These are phyloP conservation scores for Ormyrus rosae DNA, from an alignment of 2,888 invertebrate species.

Conservation along the genomic window DNA sequence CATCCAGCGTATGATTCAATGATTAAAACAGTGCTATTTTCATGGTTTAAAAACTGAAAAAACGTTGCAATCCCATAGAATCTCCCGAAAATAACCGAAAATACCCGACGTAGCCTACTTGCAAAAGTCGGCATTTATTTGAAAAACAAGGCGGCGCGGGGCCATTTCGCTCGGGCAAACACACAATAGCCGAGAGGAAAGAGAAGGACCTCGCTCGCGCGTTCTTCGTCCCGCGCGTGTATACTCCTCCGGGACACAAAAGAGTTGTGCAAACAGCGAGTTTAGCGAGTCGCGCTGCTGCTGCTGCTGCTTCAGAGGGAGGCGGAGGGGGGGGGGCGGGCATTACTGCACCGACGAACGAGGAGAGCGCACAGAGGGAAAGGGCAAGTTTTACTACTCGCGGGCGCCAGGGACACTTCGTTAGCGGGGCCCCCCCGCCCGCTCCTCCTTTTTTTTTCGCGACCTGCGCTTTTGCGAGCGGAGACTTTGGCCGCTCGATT, in stretches of 20 bases:
- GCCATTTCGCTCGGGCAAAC: too few species aligned
- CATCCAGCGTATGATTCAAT: too few species aligned
- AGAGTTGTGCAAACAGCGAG: slow-evolving; percentile 73
- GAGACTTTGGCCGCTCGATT: neutral
- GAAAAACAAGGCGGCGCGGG: too few species aligned
- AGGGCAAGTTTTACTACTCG: slow-evolving; percentile 66
- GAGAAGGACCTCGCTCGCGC: too few species aligned
- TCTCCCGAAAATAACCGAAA: too few species aligned
- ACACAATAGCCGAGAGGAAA: too few species aligned
- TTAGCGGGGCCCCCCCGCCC: slow-evolving; percentile 65
- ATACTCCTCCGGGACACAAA: slow-evolving; percentile 67
- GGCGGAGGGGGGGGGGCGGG: slow-evolving; percentile 13
- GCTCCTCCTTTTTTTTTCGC: slow-evolving; percentile 64
- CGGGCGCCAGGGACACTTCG: slow-evolving; percentile 72
- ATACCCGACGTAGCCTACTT: too few species aligned
- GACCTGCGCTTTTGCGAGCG: too few species aligned
- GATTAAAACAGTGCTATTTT: too few species aligned
- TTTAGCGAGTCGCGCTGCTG: slow-evolving; percentile 51
- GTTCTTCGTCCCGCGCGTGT: slow-evolving; percentile 49
- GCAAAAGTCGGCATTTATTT: too few species aligned
- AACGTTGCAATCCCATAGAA: too few species aligned
- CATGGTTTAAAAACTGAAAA: too few species aligned
- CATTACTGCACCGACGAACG: slow-evolving; percentile 37
- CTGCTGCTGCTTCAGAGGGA: neutral
- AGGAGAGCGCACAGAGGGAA: slow-evolving; percentile 39